Base-by-base conservation (phyloP, 2,797 vertebrate genomes). In the Hoplostethus atlanticus region DNA sequence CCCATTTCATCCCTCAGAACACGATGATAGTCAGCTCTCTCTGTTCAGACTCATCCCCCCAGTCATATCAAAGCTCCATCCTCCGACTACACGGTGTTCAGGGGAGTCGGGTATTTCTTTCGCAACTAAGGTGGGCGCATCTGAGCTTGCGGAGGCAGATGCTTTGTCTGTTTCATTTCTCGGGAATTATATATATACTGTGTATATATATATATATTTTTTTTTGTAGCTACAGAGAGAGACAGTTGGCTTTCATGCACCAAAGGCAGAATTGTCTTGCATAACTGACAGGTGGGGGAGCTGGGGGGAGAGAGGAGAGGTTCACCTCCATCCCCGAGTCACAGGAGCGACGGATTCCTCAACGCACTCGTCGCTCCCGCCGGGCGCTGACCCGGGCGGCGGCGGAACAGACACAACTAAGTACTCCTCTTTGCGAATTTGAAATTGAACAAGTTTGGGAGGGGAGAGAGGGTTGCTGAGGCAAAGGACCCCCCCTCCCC, bases 271-370 rank as follows among this genome's bases (percentile, higher is more conserved):
- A 2, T 86, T 84, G 84, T 80, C 70, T 68, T 76, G 68, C 38
- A 67, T 89, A 85, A 91, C 89, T 91, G 93, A 92, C 89, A 83
- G 88, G 83, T 85, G 77, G 87, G 28, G 28, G 71, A 76, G 68
- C 76, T 65, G 61, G 71, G 69, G 58, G 21, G 21, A 64, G 79
- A 67, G 78, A 67, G 63, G 47, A 77, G 66, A 77, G 60, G 57
- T 83, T 89, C 82, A 83, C 89, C 89, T 91, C 88, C 79, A 86
- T 85, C 88, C 57, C 74, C 9, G 77, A 92, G 87, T 87, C 74
- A 76, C 78, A 81, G 67, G 60, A 71, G 78, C 54, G 64, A 77
- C 73, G 59, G 70, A 82, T 79, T 80, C 77, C 69, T 77, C 61
- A 73, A 73, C 73, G 66, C 70, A 59, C 52, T 65, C 34, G 58